Conservation (phyloP, 1,140 invertebrate species). For the Doryteuthis pealeii region DNA sequence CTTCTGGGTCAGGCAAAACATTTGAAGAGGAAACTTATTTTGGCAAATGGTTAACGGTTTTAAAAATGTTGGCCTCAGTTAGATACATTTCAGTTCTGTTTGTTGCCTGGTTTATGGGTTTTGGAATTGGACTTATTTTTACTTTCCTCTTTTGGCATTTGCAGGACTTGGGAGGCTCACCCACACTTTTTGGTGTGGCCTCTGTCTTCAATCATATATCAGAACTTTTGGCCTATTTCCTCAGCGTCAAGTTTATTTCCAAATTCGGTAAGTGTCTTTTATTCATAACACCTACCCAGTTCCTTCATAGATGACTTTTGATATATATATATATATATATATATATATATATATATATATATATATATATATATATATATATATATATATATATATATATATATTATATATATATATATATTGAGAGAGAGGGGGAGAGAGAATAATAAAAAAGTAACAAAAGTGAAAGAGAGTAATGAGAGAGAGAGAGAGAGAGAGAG, state of each 20-base stretch:
- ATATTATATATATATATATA: too few relatives aligned
- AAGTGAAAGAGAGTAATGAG: too few relatives aligned
- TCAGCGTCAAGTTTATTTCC: constrained; percentile 88
- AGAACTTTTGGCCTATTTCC: constrained; percentile 98
- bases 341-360: too few relatives aligned
- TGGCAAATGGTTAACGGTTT: constrained; percentile 51
- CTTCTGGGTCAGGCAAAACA: background rate
- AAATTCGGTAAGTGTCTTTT: constrained; percentile 44
- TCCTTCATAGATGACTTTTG: too few relatives aligned
- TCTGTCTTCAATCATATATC: constrained; percentile 99
- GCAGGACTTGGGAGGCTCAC: constrained; percentile 91
- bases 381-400: too few relatives aligned
- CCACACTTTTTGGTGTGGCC: constrained; percentile 95
- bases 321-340: too few relatives aligned
- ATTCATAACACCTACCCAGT: background rate
- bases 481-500: too few relatives aligned
- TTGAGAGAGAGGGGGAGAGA: too few relatives aligned
- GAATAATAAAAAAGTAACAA: too few relatives aligned
- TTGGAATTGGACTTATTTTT: constrained; percentile 98
- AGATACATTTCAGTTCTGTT: constrained; percentile 77
- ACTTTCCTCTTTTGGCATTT: constrained; percentile 99
- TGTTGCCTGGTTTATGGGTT: constrained; percentile 98
- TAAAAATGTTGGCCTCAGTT: constrained; percentile 47
- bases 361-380: too few relatives aligned
- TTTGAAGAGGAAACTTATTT: constrained; percentile 43